Conservation (phyloP, 2,888 invertebrate genomes). For the Scaptomyza polygonia region DNA sequence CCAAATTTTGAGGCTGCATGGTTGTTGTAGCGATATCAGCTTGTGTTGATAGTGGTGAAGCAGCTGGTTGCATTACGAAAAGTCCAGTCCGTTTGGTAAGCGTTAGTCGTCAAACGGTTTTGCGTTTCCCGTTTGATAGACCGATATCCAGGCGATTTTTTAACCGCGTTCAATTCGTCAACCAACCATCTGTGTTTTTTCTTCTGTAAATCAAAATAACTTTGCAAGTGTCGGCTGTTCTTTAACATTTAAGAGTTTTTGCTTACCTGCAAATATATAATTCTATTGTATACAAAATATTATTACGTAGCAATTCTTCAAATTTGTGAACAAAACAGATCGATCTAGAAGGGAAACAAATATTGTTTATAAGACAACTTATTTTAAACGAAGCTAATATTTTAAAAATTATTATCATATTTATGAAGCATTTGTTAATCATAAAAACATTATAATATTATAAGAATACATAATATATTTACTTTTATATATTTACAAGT, state of each 20-base stretch:
- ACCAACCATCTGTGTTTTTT: conserved; percentile 82
- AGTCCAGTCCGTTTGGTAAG: conserved; percentile 20
- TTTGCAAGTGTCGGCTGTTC: not conserved
- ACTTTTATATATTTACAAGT: not conserved
- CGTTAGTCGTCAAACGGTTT: conserved; percentile 40
- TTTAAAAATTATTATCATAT: not conserved
- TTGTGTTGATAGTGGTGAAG: conserved; percentile 75
- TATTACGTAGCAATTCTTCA: conserved; percentile 5
- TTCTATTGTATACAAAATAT: conserved; percentile 22
- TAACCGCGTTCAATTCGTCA: conserved; percentile 83
- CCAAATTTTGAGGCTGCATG: conserved; percentile 84
- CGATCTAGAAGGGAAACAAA: conserved; percentile 1
- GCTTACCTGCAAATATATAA: conserved; percentile 23
- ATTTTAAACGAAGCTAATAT: not conserved
- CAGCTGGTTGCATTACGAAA: conserved; percentile 80
- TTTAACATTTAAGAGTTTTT: not conserved
- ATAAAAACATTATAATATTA: not conserved
- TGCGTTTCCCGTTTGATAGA: conserved; percentile 25
- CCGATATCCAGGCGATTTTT: conserved; percentile 74
- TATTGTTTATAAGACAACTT: not conserved
- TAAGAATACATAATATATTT: not conserved
- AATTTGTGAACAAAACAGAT: conserved; percentile 5
- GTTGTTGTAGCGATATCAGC: conserved; percentile 76
- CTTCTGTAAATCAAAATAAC: conserved; percentile 39
- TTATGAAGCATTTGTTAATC: not conserved